Base-by-base conservation (phyloP, 2,888 invertebrate genomes). In the Phrixothrix hirtus region DNA sequence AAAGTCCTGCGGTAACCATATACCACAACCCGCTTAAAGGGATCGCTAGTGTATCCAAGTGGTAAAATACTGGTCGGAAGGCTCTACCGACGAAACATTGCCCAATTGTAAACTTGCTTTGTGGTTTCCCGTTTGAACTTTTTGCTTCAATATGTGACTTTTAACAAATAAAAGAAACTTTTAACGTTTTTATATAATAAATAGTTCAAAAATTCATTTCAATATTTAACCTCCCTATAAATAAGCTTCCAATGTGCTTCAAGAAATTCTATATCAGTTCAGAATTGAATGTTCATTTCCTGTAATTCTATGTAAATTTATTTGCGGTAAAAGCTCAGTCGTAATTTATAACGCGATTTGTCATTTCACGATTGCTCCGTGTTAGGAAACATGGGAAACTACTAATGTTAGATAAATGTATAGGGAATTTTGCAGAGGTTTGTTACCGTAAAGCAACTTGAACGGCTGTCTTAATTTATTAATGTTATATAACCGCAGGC, bases 21-120 rank as follows among this genome's bases (percentile, higher is more conserved):
- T 44, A 46, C 52, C 57, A 49, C 57, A 52, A 48, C 52, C 48
- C 48, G 57, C 57, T 57, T 53, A 57, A 53, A 57, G 57, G 52
- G 53, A 53, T 57, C 31, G 49, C 45, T 56, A 53, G 46, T 47
- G 36, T 56, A 56, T 52, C 43, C 51, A 42, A 30, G 52, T 36
- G 52, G 48, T 57, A 57, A 53, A 57, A 53, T 49, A 45, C 45
- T 48, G 44, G 52, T 57, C 37, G 39, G 52, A 43, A 53, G 25
- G 31, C 42, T 36, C 44, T 49, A 57, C 53, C 42, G 45, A 52
- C 57, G 46, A 53, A 29, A 49, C 37, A 47, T 42, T 34, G 16
- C 35, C 29, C 39, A 42, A 48, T 43, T 53, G 43, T 49, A 17
- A 39, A 53, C 49, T 42, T 39, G 42, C 38, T 57, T 49, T 53